Percentiles rank a stretch among this genome's conserved stretches.
Conservation (phyloP, 2,113 vertebrate genomes). For the Orthonyx spaldingii region DNA sequence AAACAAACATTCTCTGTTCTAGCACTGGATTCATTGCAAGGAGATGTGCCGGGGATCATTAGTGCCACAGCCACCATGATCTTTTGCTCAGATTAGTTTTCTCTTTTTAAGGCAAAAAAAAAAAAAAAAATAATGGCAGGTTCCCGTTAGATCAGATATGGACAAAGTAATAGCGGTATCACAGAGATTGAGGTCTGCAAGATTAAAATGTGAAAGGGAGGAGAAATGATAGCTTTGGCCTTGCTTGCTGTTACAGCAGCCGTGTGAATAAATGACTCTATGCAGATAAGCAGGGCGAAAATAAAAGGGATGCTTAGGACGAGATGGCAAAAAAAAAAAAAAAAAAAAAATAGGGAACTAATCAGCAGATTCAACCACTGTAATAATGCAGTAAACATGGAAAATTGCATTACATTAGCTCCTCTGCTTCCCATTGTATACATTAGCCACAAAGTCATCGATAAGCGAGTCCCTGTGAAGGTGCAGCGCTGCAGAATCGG, state of each 20-base stretch:
- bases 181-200: constrained; percentile 38
- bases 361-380: constrained; percentile 35
- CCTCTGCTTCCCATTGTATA: background rate
- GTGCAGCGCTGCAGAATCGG: background rate
- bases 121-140: background rate
- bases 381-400: constrained; percentile 34
- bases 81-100: background rate
- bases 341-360: constrained; percentile 21
- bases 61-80: constrained; percentile 30
- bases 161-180: constrained; percentile 10
- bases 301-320: constrained; percentile 17
- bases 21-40: background rate
- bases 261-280: background rate
- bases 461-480: background rate
- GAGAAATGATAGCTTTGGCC: constrained; percentile 38
- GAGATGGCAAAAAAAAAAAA: constrained; percentile 14
- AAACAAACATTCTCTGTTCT: constrained; percentile 35
- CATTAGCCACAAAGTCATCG: background rate
- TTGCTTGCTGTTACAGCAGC: background rate
- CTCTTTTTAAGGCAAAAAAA: background rate
- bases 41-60: constrained; percentile 32
- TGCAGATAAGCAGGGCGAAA: constrained; percentile 40
- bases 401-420: constrained; percentile 33
- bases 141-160: constrained; percentile 1
- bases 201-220: constrained; percentile 47